Percentiles rank a stretch among this genome's conserved stretches.
Conservation (phyloP, 2,113 vertebrate genomes). For the Syngnathus typhle region DNA sequence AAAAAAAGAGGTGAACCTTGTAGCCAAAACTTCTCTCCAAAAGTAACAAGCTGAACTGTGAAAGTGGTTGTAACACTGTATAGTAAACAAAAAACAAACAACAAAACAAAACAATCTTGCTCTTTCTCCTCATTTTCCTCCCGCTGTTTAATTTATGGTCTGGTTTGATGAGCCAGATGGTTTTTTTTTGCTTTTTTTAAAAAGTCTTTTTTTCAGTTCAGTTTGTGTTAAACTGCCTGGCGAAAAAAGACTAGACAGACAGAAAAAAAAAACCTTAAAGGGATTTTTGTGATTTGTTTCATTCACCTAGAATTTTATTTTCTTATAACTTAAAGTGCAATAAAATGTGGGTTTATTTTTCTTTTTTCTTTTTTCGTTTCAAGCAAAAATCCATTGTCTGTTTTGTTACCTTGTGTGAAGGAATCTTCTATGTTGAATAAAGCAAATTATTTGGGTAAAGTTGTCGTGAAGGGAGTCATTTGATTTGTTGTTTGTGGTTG, state of each 20-base stretch:
- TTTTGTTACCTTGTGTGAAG: constrained; percentile 71
- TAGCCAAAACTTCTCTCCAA: constrained; percentile 84
- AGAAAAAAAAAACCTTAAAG: constrained; percentile 84
- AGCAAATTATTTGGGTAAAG: constrained; percentile 63
- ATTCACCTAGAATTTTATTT: constrained; percentile 99
- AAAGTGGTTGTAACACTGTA: constrained; percentile 99
- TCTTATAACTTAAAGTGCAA: constrained; percentile 99
- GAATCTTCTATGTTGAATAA: constrained; percentile 70
- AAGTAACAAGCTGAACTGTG: constrained; percentile 99
- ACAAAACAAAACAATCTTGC: constrained; percentile 76
- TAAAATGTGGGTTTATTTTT: constrained; percentile 96
- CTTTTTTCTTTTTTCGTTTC: constrained; percentile 98
- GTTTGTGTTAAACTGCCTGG: constrained; percentile 97
- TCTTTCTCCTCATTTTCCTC: constrained; percentile 75
- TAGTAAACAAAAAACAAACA: constrained; percentile 73
- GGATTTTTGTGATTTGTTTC: constrained; percentile 99
- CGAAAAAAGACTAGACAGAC: constrained; percentile 49
- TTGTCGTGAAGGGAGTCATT: constrained; percentile 30
- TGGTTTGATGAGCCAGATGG: constrained; percentile 98
- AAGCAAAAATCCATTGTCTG: constrained; percentile 78
- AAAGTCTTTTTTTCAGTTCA: constrained; percentile 55
- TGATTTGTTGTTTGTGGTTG: neutral
- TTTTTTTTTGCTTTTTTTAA: constrained; percentile 76
- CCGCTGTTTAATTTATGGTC: constrained; percentile 92
- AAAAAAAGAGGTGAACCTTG: constrained; percentile 69